phyloP scores from a whole-genome alignment of 2,888 invertebrate species.

The Pasiphila rectangulata region DNA sequence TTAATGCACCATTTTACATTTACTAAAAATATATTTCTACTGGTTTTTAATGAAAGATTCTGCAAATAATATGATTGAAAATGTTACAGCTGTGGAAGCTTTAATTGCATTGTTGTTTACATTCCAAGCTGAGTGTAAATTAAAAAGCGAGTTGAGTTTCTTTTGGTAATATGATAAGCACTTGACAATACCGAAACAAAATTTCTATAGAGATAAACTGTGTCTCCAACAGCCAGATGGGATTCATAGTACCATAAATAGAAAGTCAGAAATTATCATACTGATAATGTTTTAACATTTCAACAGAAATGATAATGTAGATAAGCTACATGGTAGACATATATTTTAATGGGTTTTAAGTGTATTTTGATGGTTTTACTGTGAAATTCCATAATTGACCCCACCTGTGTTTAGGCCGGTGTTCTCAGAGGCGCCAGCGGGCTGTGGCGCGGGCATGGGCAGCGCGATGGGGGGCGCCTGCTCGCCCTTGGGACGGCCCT shows the following conservation, averaged over 20 bases:
- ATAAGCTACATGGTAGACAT: conserved; percentile 31
- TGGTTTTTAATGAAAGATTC: too few relatives aligned
- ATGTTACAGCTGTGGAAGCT: too few relatives aligned
- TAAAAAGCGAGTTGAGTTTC: neutral
- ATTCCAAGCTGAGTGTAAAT: too few relatives aligned
- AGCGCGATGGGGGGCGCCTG: conserved; percentile 83
- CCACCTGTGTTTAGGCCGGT: conserved; percentile 85
- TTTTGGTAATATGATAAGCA: too few relatives aligned
- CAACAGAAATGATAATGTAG: conserved; percentile 4
- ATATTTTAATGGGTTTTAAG: conserved; percentile 32
- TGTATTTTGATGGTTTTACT: conserved; percentile 49
- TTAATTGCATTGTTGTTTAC: too few relatives aligned
- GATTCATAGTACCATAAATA: neutral
- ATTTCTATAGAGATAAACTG: too few relatives aligned
- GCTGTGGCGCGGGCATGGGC: conserved; percentile 79
- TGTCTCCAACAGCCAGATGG: neutral
- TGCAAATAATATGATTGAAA: too few relatives aligned
- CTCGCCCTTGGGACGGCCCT: conserved; percentile 74
- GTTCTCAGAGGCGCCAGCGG: conserved; percentile 82
- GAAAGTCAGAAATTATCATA: neutral
- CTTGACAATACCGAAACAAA: too few relatives aligned
- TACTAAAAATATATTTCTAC: too few relatives aligned
- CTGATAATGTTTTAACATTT: neutral
- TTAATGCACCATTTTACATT: too few relatives aligned
- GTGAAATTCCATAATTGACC: conserved; percentile 80